These are phyloP conservation scores for Eulemur albifrons DNA, from an alignment of 2,797 vertebrate genomes.

Conservation along the genomic window DNA sequence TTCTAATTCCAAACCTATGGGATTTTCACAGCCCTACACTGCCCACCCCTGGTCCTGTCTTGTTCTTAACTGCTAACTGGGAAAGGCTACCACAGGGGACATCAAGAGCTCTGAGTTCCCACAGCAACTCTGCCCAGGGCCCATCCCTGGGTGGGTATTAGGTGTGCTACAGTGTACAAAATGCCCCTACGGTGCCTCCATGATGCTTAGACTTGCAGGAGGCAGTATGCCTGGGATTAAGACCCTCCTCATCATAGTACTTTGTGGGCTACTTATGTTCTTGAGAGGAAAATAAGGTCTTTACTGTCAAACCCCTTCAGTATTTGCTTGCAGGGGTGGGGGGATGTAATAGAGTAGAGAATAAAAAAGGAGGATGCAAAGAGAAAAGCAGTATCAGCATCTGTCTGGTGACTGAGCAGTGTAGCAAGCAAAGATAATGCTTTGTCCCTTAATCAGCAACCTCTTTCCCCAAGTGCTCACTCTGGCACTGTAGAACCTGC, in stretches of 20 bases:
- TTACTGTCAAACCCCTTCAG: neutral
- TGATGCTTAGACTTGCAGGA: neutral
- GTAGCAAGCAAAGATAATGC: slow-evolving; percentile 79
- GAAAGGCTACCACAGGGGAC: neutral
- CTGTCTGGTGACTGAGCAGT: slow-evolving; percentile 67
- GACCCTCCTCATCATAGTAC: neutral
- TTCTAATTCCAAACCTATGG: neutral
- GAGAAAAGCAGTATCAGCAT: neutral
- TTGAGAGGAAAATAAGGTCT: neutral
- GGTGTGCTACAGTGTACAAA: neutral
- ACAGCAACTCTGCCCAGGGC: neutral
- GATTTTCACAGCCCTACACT: neutral
- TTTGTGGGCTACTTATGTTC: slow-evolving; percentile 5
- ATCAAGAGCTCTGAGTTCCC: neutral
- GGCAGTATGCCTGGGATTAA: neutral
- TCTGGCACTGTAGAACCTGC: slow-evolving; percentile 77
- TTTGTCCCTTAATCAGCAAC: slow-evolving; percentile 72
- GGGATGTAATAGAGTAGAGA: slow-evolving; percentile 47
- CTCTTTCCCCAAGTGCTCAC: slow-evolving; percentile 75
- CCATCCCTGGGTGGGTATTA: neutral
- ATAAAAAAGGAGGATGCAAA: slow-evolving; percentile 62
- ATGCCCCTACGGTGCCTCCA: neutral
- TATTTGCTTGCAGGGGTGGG: neutral
- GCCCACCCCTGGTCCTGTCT: neutral
- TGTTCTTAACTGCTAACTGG: neutral